Evolutionary conservation across 2,888 invertebrate genomes (phyloP).

Genomic region (Azorinus chamasolen): DNA sequence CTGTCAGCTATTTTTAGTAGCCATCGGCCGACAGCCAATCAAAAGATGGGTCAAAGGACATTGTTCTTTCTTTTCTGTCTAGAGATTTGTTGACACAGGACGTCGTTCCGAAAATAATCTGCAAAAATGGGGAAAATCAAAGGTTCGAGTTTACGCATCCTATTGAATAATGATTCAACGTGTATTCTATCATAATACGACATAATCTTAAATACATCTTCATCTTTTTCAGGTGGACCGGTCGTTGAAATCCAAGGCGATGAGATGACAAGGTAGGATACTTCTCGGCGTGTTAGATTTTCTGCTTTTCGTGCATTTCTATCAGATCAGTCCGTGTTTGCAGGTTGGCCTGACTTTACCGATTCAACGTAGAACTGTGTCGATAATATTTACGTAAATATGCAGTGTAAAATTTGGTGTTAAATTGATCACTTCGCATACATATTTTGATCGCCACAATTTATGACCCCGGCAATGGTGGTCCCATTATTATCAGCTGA

Average conservation of each 20-base stretch:
- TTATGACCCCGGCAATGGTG: too few species aligned
- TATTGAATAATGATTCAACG: background rate
- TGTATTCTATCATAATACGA: background rate
- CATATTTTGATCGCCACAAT: too few species aligned
- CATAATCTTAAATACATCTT: constrained; percentile 19
- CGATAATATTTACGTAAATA: too few species aligned
- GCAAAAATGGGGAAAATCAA: constrained; percentile 77
- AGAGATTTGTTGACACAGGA: background rate
- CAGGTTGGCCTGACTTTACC: too few species aligned
- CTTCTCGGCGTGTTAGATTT: background rate
- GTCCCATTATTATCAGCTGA: too few species aligned
- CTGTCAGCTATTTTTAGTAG: constrained; percentile 10
- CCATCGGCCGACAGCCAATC: constrained; percentile 4
- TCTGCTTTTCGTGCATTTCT: background rate
- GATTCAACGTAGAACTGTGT: too few species aligned
- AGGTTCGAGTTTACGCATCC: constrained; percentile 57
- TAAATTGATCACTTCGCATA: background rate
- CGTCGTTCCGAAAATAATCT: background rate
- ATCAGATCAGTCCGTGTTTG: too few species aligned
- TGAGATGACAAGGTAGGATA: constrained; percentile 87
- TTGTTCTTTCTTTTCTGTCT: background rate
- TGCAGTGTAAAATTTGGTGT: background rate
- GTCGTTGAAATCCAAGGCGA: constrained; percentile 88
- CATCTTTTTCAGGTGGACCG: constrained; percentile 81
- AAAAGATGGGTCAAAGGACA: constrained; percentile 16